Conservation (phyloP, 2,797 vertebrate species). For the Ispidina picta region DNA sequence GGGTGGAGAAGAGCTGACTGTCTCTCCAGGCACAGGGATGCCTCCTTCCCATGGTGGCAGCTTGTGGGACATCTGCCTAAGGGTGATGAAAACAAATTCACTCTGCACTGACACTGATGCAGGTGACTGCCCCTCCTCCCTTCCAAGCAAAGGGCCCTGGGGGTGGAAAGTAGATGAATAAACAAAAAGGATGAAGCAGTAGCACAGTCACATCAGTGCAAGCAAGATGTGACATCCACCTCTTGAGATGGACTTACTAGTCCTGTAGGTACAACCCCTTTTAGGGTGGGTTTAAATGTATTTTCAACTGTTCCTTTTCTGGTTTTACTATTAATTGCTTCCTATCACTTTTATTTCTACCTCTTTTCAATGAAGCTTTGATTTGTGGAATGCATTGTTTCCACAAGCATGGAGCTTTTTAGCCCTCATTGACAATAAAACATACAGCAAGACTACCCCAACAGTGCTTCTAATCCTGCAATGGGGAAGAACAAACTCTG, state of each 20-base stretch:
- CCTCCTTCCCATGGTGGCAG: rapidly evolving
- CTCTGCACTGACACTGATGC: not conserved
- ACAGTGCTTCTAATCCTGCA: not conserved
- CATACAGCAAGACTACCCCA: not conserved
- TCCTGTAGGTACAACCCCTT: not conserved
- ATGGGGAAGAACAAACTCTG: not conserved
- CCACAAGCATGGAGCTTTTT: not conserved
- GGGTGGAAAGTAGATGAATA: not conserved
- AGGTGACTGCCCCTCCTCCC: not conserved
- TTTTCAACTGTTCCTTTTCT: not conserved
- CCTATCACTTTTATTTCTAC: not conserved
- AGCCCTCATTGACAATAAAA: not conserved
- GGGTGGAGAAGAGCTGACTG: not conserved
- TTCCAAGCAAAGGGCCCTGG: not conserved
- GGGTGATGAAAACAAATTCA: rapidly evolving
- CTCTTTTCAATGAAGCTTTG: not conserved
- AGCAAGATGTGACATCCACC: not conserved
- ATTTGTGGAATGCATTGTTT: not conserved
- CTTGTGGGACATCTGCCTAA: not conserved
- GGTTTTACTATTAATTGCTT: not conserved
- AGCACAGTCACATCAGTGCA: not conserved
- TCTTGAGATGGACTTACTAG: not conserved
- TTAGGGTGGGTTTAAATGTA: not conserved
- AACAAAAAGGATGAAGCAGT: not conserved
- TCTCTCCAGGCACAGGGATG: not conserved